phyloP scores from a whole-genome alignment of 2,888 invertebrate genomes.

The Eretmocerus hayati region DNA sequence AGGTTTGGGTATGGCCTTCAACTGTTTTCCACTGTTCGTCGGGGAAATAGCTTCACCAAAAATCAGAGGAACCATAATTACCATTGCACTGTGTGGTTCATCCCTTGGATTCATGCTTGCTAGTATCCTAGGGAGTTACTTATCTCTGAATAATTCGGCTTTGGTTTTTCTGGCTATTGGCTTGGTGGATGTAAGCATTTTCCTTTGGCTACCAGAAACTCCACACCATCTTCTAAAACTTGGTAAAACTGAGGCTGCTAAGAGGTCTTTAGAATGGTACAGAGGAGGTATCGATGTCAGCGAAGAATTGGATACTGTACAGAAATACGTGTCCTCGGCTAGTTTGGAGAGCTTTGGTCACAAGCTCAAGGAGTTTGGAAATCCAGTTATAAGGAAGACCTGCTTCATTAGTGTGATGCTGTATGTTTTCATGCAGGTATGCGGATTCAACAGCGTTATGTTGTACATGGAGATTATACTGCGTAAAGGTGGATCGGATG shows the following conservation, averaged over 20 bases:
- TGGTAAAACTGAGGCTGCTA: background rate
- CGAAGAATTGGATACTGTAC: slow-evolving; percentile 13
- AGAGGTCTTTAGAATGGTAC: slow-evolving; percentile 2
- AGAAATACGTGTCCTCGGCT: slow-evolving; percentile 26
- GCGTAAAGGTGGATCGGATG: slow-evolving; percentile 25
- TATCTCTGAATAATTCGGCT: slow-evolving; percentile 32
- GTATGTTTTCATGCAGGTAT: slow-evolving; percentile 33
- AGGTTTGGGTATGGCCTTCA: slow-evolving; percentile 33
- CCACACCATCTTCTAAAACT: slow-evolving; percentile 29
- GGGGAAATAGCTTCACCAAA: slow-evolving; percentile 33
- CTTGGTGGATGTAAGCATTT: slow-evolving; percentile 27
- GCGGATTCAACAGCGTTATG: slow-evolving; percentile 32
- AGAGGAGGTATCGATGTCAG: background rate
- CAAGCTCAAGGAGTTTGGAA: slow-evolving; percentile 2
- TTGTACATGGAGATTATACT: slow-evolving; percentile 40
- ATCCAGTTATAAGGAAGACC: slow-evolving; percentile 26
- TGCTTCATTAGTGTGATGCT: slow-evolving; percentile 27
- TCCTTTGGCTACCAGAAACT: slow-evolving; percentile 36
- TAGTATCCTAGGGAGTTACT: slow-evolving; percentile 33
- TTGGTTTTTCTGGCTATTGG: slow-evolving; percentile 30
- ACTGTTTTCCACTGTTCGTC: slow-evolving; percentile 33
- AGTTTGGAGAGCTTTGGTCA: slow-evolving; percentile 17
- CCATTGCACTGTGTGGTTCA: slow-evolving; percentile 33
- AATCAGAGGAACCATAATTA: slow-evolving; percentile 37
- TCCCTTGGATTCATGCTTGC: slow-evolving; percentile 35